phyloP scores from a whole-genome alignment of 2,113 vertebrate genomes.

The Cathartes aura region DNA sequence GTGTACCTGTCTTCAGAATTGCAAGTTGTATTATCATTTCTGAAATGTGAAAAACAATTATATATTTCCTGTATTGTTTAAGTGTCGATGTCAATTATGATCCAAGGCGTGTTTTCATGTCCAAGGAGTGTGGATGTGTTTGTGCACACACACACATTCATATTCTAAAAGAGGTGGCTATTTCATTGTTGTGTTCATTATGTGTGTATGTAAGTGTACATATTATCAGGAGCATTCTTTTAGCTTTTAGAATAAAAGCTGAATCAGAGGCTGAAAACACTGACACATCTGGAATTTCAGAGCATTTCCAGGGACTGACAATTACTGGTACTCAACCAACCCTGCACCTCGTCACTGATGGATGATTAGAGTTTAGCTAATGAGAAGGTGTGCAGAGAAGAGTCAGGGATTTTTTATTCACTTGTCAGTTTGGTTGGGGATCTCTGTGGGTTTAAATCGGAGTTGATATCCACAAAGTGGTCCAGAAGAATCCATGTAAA shows the following conservation, averaged over 20 bases:
- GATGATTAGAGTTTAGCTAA: constrained; percentile 18
- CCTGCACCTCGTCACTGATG: not conserved
- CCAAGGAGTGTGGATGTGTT: not conserved
- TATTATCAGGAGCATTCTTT: not conserved
- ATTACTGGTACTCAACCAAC: constrained; percentile 2
- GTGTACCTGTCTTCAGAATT: not conserved
- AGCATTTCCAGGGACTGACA: not conserved
- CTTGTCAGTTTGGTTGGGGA: not conserved
- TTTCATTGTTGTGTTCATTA: not conserved
- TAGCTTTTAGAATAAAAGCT: not conserved
- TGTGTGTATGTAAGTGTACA: not conserved
- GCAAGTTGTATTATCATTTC: not conserved
- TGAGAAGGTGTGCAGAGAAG: not conserved
- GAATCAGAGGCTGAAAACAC: not conserved
- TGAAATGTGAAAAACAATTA: not conserved
- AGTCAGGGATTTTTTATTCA: not conserved
- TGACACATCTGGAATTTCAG: not conserved
- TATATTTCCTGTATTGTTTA: not conserved
- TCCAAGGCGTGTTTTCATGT: not conserved
- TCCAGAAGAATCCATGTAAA: not conserved
- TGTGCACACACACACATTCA: not conserved
- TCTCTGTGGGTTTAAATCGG: not conserved
- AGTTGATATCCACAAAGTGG: not conserved
- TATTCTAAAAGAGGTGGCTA: not conserved
- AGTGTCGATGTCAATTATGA: not conserved